phyloP scores from a whole-genome alignment of 2,888 invertebrate species.

The Amiota minor region DNA sequence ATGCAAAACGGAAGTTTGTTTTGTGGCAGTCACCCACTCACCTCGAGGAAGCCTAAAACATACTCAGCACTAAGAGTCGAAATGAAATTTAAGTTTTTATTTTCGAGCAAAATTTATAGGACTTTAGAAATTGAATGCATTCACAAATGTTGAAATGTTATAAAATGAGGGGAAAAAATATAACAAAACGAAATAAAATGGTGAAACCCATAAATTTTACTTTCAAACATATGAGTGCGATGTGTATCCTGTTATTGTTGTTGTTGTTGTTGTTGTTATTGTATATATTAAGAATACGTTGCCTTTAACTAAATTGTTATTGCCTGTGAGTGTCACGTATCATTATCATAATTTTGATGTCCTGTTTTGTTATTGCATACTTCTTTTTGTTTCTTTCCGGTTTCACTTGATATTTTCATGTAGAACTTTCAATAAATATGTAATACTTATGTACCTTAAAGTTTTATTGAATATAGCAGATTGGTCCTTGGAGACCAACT shows the following conservation, averaged over 20 bases:
- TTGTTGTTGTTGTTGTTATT: too few relatives aligned
- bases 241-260: too few relatives aligned
- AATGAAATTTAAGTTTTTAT: conserved; percentile 18
- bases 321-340: conserved; percentile 19
- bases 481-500: neutral
- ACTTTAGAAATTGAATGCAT: conserved; percentile 1
- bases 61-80: neutral
- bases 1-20: conserved; percentile 18
- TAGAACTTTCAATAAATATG: too few relatives aligned
- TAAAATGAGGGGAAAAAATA: neutral
- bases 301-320: neutral
- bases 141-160: neutral
- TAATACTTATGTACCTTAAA: neutral
- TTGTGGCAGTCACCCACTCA: neutral
- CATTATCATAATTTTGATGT: conserved; percentile 7
- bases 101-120: neutral
- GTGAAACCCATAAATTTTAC: conserved; percentile 5
- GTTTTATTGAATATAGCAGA: neutral
- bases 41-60: neutral
- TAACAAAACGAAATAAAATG: neutral
- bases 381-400: neutral
- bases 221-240: neutral
- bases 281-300: neutral
- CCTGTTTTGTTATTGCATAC: too few relatives aligned
- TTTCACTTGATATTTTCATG: neutral